A percentile compares a stretch with the other conserved stretches of the same genome.
These are phyloP conservation scores for Nesoenas mayeri DNA, from an alignment of 2,113 vertebrate species.

Conservation along the genomic window DNA sequence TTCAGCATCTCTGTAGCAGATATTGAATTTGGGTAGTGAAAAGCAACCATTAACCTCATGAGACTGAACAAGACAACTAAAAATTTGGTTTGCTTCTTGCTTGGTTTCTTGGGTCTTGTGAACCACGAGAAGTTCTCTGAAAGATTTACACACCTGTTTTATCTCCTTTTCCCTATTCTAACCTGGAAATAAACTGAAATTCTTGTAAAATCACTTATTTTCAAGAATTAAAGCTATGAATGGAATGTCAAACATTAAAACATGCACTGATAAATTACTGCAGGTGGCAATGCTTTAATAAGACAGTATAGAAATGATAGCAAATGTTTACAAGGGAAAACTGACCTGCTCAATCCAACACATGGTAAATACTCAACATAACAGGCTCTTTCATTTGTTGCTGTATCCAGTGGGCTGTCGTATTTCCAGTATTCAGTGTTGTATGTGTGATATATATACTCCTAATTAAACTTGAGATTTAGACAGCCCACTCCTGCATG, in stretches of 20 bases:
- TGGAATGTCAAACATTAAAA: not conserved
- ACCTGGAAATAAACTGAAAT: not conserved
- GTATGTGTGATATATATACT: not conserved
- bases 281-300: not conserved
- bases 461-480: not conserved
- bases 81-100: not conserved
- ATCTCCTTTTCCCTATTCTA: not conserved
- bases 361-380: not conserved
- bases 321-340: not conserved
- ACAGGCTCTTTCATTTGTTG: not conserved
- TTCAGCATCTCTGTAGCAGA: not conserved
- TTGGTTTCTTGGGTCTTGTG: not conserved
- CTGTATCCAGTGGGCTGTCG: not conserved
- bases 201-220: not conserved
- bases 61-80: not conserved
- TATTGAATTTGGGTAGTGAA: not conserved
- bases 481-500: not conserved
- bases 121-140: not conserved
- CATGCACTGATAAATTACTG: not conserved
- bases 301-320: not conserved
- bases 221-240: not conserved
- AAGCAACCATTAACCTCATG: not conserved
- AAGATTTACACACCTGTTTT: not conserved
- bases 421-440: not conserved
- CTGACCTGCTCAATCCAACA: not conserved